phyloP scores from a whole-genome alignment of 2,888 invertebrate genomes.

The Drosophila robusta region DNA sequence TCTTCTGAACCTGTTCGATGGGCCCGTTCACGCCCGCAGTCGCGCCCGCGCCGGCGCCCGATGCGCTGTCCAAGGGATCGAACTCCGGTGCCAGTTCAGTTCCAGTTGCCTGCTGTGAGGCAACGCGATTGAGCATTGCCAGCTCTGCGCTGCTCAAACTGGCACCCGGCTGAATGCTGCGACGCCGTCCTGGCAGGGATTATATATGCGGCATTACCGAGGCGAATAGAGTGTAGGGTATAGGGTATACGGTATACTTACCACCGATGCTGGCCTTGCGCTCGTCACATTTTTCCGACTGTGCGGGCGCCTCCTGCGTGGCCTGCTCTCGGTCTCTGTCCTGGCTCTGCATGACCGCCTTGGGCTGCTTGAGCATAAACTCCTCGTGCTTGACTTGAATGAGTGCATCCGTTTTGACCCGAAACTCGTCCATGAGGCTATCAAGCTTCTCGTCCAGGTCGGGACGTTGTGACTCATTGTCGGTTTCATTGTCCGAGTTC shows the following conservation, averaged over 20 bases:
- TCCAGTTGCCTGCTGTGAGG: slow-evolving; percentile 74
- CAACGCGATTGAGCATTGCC: slow-evolving; percentile 87
- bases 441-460: slow-evolving; percentile 90
- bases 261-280: slow-evolving; percentile 69
- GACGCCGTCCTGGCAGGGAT: slow-evolving; percentile 83
- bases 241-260: slow-evolving; percentile 32
- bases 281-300: slow-evolving; percentile 57
- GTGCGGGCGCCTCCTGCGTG: slow-evolving; percentile 33
- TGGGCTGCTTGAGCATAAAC: slow-evolving; percentile 86
- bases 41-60: slow-evolving; percentile 36
- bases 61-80: slow-evolving; percentile 81
- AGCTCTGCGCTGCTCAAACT: slow-evolving; percentile 87
- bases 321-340: slow-evolving; percentile 77
- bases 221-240: background rate
- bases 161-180: slow-evolving; percentile 88
- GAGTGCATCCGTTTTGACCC: slow-evolving; percentile 89
- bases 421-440: slow-evolving; percentile 90
- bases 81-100: slow-evolving; percentile 47
- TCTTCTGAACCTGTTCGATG: slow-evolving; percentile 82
- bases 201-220: background rate
- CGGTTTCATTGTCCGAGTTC: slow-evolving; percentile 85
- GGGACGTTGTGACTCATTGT: slow-evolving; percentile 87
- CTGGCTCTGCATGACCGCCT: slow-evolving; percentile 84
- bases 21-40: slow-evolving; percentile 63
- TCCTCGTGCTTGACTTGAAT: slow-evolving; percentile 88